Base-by-base conservation (phyloP, 2,888 invertebrate genomes). In the Agrochola circellaris region DNA sequence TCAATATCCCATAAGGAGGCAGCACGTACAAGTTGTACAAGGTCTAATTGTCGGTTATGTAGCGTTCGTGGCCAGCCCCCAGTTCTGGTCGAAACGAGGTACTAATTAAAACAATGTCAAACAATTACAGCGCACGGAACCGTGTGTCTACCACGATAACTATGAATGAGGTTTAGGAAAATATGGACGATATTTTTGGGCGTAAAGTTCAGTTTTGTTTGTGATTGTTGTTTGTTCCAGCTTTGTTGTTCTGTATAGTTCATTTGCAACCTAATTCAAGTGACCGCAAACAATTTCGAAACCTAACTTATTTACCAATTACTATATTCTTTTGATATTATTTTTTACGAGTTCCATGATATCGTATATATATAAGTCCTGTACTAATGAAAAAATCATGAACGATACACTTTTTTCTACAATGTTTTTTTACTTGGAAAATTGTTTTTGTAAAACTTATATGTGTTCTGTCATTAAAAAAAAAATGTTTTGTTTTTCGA, bases 81-180 rank as follows among this genome's bases (percentile, higher is more conserved):
- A 78, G 83, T 70, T 73, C 45, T 75, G 75, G 69, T 76, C 11
- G 62, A 67, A 77, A 79, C 77, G 71, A 79, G 73, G 71, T 76
- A 61, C 58, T 86, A 88, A 88, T 88, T 87, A 87, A 84, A 88
- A 79, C 74, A 78, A 77, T 73, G 61, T 75, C 78, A 60, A 72
- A 75, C 77, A 82, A 83, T 84, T 87, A 83, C 13, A n/a, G 26
- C 30, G 68, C 81, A 84, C 82, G 77, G 62, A 82, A 78, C 64
- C 64, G 66, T 73, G 77, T 86, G 54, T 73, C 61, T 75, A 62
- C 77, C 70, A n/a, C 69, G 56, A 71, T 73, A 81, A 60, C 69
- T 65, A 74, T 70, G 73, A 77, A 60, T 77, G 38, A 66, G 38
- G 54, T 70, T 51, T 58, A n/a, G 51, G n/a, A 30, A 82, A 77